phyloP scores from a whole-genome alignment of 1,140 invertebrate species.

The Caenorhabditis inopinata region DNA sequence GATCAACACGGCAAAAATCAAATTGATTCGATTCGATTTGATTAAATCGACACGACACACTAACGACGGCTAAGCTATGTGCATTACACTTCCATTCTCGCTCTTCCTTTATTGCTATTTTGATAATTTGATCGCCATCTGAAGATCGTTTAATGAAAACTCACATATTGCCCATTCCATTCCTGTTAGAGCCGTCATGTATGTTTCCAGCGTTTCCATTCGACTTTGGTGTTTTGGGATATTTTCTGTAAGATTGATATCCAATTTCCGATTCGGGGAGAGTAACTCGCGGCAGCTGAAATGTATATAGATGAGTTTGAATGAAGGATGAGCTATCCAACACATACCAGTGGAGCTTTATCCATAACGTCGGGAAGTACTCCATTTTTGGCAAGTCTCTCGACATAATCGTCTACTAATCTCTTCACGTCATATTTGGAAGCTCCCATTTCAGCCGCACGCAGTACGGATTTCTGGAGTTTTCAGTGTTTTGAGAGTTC shows the following conservation, averaged over 20 bases:
- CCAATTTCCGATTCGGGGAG: not conserved
- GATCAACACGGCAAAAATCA: too few species aligned
- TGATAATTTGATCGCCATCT: not conserved
- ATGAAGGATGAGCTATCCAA: not conserved
- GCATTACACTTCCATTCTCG: too few species aligned
- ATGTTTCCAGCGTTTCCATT: not conserved
- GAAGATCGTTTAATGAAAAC: not conserved
- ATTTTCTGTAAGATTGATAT: slow-evolving; percentile 21
- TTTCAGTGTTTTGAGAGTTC: not conserved
- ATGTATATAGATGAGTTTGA: not conserved
- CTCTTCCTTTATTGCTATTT: too few species aligned
- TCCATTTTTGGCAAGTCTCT: not conserved
- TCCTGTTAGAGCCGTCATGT: not conserved
- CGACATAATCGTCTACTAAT: slow-evolving; percentile 16
- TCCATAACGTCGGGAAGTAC: slow-evolving; percentile 16
- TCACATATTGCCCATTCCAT: not conserved
- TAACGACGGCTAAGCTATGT: too few species aligned
- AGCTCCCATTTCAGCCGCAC: slow-evolving; percentile 19
- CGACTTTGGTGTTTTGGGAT: not conserved
- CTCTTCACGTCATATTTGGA: slow-evolving; percentile 22
- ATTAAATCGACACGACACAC: too few species aligned
- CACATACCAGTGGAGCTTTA: not conserved
- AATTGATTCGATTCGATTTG: too few species aligned
- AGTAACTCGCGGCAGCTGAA: slow-evolving; percentile 14
- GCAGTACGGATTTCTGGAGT: slow-evolving; percentile 2